Conservation (phyloP, 2,888 invertebrate species). For the Xylocampa areola region DNA sequence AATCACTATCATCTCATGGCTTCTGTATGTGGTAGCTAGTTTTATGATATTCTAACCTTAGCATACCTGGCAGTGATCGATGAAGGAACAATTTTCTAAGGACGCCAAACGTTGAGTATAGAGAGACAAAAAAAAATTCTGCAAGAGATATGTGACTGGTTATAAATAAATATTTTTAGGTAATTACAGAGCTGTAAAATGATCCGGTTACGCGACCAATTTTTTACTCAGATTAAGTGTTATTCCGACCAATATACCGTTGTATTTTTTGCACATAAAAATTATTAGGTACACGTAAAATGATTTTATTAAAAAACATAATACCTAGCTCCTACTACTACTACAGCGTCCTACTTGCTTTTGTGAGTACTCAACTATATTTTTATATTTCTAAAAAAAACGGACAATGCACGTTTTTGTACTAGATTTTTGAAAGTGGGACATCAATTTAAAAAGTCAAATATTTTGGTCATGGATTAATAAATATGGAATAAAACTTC, state of each 20-base stretch:
- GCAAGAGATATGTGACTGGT: too few species aligned
- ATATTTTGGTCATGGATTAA: slow-evolving; percentile 4
- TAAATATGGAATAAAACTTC: slow-evolving; percentile 21
- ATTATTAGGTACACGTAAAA: slow-evolving; percentile 20
- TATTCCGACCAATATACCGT: slow-evolving; percentile 29
- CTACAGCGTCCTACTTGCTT: slow-evolving; percentile 27
- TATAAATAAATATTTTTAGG: too few species aligned
- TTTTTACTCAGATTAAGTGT: slow-evolving; percentile 36
- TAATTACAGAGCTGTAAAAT: slow-evolving; percentile 6
- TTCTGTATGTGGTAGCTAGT: slow-evolving; percentile 24
- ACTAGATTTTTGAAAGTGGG: slow-evolving; percentile 9
- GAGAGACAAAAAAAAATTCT: too few species aligned
- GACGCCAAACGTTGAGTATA: too few species aligned
- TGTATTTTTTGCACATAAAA: slow-evolving; percentile 31
- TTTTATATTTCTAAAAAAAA: slow-evolving; percentile 23
- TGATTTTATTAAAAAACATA: slow-evolving; percentile 33
- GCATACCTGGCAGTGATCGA: too few species aligned
- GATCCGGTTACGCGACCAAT: slow-evolving; percentile 10
- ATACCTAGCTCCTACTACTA: too few species aligned
- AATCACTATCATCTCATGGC: slow-evolving; percentile 51
- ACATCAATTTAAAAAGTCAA: slow-evolving; percentile 11
- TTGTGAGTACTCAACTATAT: too few species aligned
- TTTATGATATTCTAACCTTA: neutral
- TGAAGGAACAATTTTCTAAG: too few species aligned
- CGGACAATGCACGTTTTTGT: slow-evolving; percentile 29